These are phyloP conservation scores for Reinhardtius hippoglossoides DNA, from an alignment of 2,113 vertebrate species.

Conservation along the genomic window DNA sequence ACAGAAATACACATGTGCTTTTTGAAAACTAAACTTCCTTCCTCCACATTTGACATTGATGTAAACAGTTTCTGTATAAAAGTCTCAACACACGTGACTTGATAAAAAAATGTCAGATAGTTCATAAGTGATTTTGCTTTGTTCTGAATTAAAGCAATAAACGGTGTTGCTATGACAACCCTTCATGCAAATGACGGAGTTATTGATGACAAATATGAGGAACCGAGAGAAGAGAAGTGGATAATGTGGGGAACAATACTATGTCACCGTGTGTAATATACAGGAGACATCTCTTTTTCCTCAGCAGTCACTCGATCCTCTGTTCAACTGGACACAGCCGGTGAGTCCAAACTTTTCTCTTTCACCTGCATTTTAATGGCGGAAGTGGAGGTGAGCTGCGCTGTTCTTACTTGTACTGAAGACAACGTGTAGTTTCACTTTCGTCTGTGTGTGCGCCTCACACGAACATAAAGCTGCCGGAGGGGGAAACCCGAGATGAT, in stretches of 20 bases:
- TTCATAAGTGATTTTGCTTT: too few species aligned
- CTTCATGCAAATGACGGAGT: constrained; percentile 66
- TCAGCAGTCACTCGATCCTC: neutral
- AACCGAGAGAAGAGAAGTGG: constrained; percentile 72
- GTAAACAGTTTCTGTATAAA: neutral
- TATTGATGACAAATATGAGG: constrained; percentile 61
- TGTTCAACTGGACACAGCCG: neutral
- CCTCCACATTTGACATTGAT: too few species aligned
- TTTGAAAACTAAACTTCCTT: too few species aligned
- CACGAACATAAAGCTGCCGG: too few species aligned
- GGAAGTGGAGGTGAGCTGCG: constrained; percentile 31
- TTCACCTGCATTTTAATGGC: neutral
- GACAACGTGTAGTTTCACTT: neutral
- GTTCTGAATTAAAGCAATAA: neutral
- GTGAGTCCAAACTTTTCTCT: constrained; percentile 33
- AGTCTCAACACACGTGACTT: too few species aligned
- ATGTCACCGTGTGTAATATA: neutral
- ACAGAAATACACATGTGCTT: too few species aligned
- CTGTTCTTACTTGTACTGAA: neutral
- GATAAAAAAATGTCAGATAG: too few species aligned
- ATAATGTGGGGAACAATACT: neutral
- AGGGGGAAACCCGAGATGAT: too few species aligned
- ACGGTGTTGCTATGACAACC: constrained; percentile 20
- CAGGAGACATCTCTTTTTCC: neutral
- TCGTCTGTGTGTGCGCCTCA: neutral